Conservation (phyloP, 1,140 invertebrate genomes). For the Papilio xuthus region DNA sequence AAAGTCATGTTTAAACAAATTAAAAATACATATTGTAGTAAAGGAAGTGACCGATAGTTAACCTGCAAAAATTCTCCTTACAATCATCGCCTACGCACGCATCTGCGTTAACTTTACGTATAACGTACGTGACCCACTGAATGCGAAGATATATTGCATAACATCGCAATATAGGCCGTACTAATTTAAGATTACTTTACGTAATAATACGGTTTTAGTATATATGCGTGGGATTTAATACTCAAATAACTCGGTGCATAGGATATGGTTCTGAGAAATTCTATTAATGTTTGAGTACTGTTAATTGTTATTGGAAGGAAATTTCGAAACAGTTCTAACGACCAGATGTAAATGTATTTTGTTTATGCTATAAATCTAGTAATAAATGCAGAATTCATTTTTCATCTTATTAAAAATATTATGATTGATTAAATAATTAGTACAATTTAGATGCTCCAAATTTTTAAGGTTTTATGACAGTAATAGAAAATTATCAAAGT, state of each 20-base stretch:
- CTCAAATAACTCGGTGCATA: slow-evolving; percentile 25
- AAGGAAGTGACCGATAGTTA: slow-evolving; percentile 24
- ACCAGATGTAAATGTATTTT: background rate
- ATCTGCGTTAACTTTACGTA: slow-evolving; percentile 25
- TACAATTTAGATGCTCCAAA: too few relatives aligned
- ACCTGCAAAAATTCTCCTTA: slow-evolving; percentile 3
- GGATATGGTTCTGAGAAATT: slow-evolving; percentile 29
- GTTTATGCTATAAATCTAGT: background rate
- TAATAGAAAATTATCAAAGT: background rate
- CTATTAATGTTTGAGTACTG: slow-evolving; percentile 25
- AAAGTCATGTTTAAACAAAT: background rate
- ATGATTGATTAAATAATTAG: too few relatives aligned
- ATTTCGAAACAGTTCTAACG: slow-evolving; percentile 1
- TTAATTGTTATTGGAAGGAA: slow-evolving; percentile 21
- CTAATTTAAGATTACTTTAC: slow-evolving; percentile 40
- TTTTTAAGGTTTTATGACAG: too few relatives aligned
- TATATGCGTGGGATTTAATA: slow-evolving; percentile 16
- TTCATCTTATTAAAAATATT: background rate
- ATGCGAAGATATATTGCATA: slow-evolving; percentile 38
- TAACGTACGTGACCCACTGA: slow-evolving; percentile 37
- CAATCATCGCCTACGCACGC: slow-evolving; percentile 25
- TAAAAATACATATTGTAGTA: background rate
- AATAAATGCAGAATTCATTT: background rate
- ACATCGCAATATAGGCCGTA: slow-evolving; percentile 37
- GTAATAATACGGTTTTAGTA: slow-evolving; percentile 36